Evolutionary conservation across 2,113 vertebrate genomes (phyloP).

Genomic region (Struthidea cinerea): DNA sequence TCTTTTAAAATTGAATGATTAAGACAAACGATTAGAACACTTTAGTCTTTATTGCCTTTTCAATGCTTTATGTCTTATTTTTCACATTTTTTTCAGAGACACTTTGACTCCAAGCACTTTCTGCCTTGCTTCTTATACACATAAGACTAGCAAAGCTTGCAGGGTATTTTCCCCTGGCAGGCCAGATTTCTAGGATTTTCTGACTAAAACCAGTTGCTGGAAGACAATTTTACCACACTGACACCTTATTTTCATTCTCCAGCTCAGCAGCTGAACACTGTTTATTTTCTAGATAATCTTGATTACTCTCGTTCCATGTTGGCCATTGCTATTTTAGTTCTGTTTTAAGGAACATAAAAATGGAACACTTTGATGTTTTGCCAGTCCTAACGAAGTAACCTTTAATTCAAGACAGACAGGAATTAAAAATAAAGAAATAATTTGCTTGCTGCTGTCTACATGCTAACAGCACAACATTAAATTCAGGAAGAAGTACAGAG

Average conservation of each 20-base stretch:
- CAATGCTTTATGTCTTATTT: neutral
- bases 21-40: neutral
- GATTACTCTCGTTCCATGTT: neutral
- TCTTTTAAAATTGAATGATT: slow-evolving; percentile 25
- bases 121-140: neutral
- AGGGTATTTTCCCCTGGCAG: neutral
- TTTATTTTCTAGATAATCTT: neutral
- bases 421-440: neutral
- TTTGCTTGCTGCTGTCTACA: neutral
- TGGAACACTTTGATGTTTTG: neutral
- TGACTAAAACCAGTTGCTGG: neutral
- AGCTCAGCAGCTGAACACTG: neutral
- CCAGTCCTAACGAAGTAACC: neutral
- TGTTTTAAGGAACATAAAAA: neutral
- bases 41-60: neutral
- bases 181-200: neutral
- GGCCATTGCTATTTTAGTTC: neutral
- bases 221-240: neutral
- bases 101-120: neutral
- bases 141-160: neutral
- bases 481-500: neutral
- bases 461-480: neutral
- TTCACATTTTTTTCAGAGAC: neutral
- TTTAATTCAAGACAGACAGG: neutral
- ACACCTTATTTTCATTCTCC: neutral